Conservation (phyloP, 2,113 vertebrate species). For the Bucco capensis region DNA sequence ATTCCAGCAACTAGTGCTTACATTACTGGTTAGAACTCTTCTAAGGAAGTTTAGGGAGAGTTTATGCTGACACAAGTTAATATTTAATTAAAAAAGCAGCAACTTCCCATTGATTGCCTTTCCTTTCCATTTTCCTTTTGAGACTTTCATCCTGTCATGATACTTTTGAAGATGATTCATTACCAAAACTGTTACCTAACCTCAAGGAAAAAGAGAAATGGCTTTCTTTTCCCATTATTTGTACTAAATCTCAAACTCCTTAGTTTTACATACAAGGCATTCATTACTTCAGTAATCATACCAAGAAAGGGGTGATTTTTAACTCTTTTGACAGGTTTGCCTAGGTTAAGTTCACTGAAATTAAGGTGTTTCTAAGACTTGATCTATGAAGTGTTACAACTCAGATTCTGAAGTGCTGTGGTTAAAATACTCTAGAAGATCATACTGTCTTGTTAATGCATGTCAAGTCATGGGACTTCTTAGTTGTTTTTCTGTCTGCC, state of each 20-base stretch:
- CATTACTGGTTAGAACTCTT: background rate
- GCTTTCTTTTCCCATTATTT: background rate
- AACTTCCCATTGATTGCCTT: background rate
- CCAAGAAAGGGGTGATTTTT: background rate
- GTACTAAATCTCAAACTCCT: background rate
- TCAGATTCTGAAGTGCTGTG: background rate
- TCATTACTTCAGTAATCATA: background rate
- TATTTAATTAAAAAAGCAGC: background rate
- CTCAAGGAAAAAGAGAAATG: background rate
- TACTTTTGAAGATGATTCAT: background rate
- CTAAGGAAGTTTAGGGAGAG: background rate
- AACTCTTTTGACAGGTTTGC: background rate
- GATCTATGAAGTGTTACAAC: background rate
- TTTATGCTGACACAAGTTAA: background rate
- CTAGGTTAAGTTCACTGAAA: background rate
- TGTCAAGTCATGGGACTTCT: background rate
- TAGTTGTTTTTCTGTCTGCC: background rate
- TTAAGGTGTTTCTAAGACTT: background rate
- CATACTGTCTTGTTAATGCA: background rate
- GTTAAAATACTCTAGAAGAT: background rate
- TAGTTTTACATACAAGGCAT: background rate
- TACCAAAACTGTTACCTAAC: background rate
- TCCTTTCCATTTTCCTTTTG: background rate
- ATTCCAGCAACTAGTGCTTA: background rate
- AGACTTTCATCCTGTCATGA: background rate